Evolutionary conservation across 2,113 vertebrate genomes (phyloP).

Genomic region (Odocoileus hemionus): DNA sequence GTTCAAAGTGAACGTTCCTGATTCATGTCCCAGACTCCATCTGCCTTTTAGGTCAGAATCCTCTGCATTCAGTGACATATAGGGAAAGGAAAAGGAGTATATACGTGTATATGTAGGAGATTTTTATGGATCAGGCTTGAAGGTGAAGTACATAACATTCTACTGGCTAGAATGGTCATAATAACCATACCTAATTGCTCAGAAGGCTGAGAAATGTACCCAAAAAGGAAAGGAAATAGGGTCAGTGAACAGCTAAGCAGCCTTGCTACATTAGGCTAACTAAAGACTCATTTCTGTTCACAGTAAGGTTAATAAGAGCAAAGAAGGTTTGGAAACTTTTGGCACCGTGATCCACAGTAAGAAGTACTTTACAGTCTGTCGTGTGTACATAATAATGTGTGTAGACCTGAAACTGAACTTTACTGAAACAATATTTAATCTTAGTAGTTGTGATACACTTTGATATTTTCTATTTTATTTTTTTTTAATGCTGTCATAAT

Average conservation of each 20-base stretch:
- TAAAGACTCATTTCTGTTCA: not conserved
- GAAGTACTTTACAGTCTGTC: not conserved
- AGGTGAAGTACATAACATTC: not conserved
- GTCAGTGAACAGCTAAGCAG: not conserved
- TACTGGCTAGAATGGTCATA: not conserved
- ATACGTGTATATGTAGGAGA: not conserved
- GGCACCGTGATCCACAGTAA: not conserved
- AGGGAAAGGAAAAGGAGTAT: not conserved
- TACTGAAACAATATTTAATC: not conserved
- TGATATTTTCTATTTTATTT: not conserved
- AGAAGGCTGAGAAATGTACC: not conserved
- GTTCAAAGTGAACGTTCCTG: not conserved
- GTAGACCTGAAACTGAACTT: not conserved
- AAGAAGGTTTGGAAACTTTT: not conserved
- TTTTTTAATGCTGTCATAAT: not conserved
- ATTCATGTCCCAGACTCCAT: not conserved
- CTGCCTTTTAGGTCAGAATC: not conserved
- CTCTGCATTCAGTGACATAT: not conserved
- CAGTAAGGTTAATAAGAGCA: not conserved
- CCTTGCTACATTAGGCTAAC: not conserved
- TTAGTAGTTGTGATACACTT: not conserved
- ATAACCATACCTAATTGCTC: not conserved
- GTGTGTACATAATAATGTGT: not conserved
- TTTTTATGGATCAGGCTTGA: not conserved
- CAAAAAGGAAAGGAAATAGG: not conserved